Conservation (phyloP, 1,140 invertebrate genomes). For the Drepana arcuata region DNA sequence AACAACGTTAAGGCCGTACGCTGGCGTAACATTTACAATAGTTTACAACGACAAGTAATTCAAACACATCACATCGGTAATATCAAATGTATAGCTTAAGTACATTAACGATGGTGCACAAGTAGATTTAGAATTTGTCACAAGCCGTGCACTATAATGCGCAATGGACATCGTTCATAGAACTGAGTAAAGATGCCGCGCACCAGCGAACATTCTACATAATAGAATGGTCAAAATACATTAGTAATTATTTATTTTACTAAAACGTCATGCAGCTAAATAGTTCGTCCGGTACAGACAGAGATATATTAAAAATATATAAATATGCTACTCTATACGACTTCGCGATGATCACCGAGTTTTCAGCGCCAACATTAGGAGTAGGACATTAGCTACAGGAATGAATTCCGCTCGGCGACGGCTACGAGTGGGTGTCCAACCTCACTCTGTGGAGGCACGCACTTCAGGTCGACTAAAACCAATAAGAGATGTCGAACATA, state of each 20-base stretch:
- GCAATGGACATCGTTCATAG: too few species aligned
- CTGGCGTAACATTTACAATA: conserved; percentile 32
- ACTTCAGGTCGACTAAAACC: conserved; percentile 59
- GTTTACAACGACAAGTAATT: too few species aligned
- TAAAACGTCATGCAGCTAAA: too few species aligned
- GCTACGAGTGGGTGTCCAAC: conserved; percentile 24
- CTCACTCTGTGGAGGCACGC: conserved; percentile 63
- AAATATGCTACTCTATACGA: too few species aligned
- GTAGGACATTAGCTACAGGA: conserved; percentile 61
- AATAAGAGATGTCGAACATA: conserved; percentile 57
- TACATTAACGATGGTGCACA: conserved; percentile 30
- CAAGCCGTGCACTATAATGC: conserved; percentile 9
- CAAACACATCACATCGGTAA: conserved; percentile 36
- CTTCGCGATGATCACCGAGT: too few species aligned
- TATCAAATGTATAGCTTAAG: conserved; percentile 57
- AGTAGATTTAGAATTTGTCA: conserved; percentile 14
- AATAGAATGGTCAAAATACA: too few species aligned
- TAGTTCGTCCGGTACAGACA: too few species aligned
- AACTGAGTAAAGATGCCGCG: too few species aligned
- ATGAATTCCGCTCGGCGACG: conserved; percentile 38
- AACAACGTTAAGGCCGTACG: conserved; percentile 36
- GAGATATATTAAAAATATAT: too few species aligned
- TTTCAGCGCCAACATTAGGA: too few species aligned
- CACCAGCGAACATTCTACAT: too few species aligned
- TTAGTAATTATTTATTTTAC: too few species aligned